phyloP scores from a whole-genome alignment of 2,888 invertebrate species.

The Frankliniella intonsa region DNA sequence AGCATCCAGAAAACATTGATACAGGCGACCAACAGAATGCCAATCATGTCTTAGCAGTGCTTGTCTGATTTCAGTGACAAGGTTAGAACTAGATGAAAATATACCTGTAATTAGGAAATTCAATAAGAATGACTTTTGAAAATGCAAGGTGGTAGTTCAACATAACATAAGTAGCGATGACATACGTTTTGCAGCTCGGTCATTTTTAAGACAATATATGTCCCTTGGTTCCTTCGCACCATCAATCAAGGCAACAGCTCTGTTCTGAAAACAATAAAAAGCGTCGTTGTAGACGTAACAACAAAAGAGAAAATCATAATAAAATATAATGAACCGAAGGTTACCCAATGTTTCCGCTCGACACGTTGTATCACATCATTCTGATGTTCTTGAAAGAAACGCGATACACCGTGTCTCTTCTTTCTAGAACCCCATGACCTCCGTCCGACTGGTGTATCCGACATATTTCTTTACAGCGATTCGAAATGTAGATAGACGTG shows the following conservation, averaged over 20 bases:
- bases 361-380: background rate
- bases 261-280: background rate
- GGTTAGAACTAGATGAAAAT: too few species aligned
- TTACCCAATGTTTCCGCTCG: background rate
- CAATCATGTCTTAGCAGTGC: background rate
- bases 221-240: background rate
- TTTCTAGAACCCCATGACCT: too few species aligned
- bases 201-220: background rate
- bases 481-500: too few species aligned
- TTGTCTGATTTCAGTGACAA: background rate
- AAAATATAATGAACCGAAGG: background rate
- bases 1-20: background rate
- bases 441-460: too few species aligned
- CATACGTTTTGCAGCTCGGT: background rate
- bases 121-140: background rate
- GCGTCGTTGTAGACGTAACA: background rate
- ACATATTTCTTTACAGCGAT: too few species aligned
- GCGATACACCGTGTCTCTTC: too few species aligned
- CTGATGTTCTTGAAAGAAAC: background rate
- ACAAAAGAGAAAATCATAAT: background rate
- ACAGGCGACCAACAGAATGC: background rate
- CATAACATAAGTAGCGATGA: background rate
- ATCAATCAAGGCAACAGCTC: background rate
- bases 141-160: background rate
- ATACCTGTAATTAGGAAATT: too few species aligned